Conservation (phyloP, 2,113 vertebrate genomes). For the Zosterops borbonicus region DNA sequence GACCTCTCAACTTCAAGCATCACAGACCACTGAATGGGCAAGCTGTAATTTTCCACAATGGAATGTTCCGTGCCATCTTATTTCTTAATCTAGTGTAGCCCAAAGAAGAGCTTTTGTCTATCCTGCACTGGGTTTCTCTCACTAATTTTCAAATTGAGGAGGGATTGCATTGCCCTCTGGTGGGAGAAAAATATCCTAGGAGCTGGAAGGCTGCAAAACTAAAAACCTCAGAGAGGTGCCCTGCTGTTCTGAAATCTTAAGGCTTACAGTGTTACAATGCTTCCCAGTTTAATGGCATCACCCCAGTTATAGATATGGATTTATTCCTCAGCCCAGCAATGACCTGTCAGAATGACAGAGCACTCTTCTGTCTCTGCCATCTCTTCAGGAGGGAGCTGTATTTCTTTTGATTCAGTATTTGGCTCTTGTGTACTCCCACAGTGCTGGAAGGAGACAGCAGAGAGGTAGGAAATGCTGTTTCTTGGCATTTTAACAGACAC, state of each 20-base stretch:
- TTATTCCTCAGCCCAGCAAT: neutral
- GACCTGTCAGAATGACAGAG: neutral
- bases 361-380: neutral
- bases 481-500: neutral
- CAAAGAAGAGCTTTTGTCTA: neutral
- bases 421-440: neutral
- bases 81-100: slow-evolving; percentile 16
- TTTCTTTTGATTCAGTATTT: neutral
- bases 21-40: slow-evolving; percentile 18
- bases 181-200: slow-evolving; percentile 36
- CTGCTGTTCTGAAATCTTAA: neutral
- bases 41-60: slow-evolving; percentile 18
- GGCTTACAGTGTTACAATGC: neutral
- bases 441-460: neutral
- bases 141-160: slow-evolving; percentile 19
- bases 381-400: neutral
- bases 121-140: neutral
- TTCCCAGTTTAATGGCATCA: neutral
- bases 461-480: neutral
- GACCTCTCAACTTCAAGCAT: slow-evolving; percentile 43
- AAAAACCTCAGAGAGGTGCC: neutral
- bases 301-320: neutral
- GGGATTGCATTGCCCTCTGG: slow-evolving; percentile 62
- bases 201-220: neutral
- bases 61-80: neutral